Evolutionary conservation across 2,113 vertebrate species (phyloP).

Genomic region (Pluvianellus socialis): DNA sequence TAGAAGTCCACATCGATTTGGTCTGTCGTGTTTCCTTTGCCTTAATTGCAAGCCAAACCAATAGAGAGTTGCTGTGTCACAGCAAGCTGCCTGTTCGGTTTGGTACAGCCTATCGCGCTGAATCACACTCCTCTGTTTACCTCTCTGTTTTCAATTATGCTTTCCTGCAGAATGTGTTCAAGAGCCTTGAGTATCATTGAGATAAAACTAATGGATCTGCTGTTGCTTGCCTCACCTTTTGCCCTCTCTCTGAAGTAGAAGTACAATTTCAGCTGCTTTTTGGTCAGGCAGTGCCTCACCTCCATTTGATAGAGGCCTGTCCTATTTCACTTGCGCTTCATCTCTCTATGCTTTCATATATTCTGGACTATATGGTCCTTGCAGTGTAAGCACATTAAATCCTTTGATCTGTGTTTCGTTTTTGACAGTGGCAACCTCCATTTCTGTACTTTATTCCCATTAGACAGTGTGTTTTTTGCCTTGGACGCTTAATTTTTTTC

Average conservation of each 20-base stretch:
- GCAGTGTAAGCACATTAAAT: background rate
- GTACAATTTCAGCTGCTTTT: background rate
- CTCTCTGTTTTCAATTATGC: fast-evolving
- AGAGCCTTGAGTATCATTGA: background rate
- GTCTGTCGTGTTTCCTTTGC: background rate
- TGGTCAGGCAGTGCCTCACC: background rate
- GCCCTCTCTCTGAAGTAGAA: background rate
- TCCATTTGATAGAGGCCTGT: background rate
- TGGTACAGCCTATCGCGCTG: background rate
- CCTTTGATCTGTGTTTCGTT: background rate
- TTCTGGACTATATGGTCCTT: background rate
- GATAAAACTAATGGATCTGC: background rate
- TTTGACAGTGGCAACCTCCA: background rate
- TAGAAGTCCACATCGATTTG: background rate
- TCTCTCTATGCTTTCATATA: background rate
- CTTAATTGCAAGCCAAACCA: background rate
- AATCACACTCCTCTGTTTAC: background rate
- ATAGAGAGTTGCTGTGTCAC: background rate
- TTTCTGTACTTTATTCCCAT: background rate
- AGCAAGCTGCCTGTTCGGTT: too few relatives aligned
- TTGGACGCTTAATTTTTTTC: background rate
- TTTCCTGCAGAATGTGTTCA: background rate
- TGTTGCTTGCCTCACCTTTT: background rate
- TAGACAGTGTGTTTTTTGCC: background rate
- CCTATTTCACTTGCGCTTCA: background rate